Evolutionary conservation across 2,888 invertebrate species (phyloP), one percentile per base, ranked within the genome.

Genomic region (Anagyrus pseudococci): DNA sequence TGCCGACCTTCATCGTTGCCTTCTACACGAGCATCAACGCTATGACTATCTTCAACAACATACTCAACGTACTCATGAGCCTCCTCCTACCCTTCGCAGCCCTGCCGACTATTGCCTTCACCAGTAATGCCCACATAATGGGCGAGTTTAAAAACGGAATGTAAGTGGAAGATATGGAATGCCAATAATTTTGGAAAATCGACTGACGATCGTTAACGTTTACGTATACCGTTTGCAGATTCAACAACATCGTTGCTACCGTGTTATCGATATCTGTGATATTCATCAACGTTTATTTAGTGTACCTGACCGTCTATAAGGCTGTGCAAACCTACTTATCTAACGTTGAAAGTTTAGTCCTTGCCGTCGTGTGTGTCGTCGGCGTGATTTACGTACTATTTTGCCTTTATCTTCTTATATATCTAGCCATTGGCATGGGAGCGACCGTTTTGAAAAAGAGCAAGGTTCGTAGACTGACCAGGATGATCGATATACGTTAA

Each of bases 81-180:
- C 82, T 94, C 23, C 93, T 93, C 78, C 82, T 95, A 68, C 95
- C 95, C 1, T 95, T 95, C 77, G 94, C 94, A 1, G 87, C 91
- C 2, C 84, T 95, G 64, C 94, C 94, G 8, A 89, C 92, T 1
- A 88, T 95, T 59, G 93, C 94, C 0, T 94, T 95, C 76, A 94
- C 94, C 1, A 91, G 92, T 58, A 89, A 89, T 70, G 78, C 82
- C 4, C 82, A 86, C 49, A 88, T 95, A 49, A 95, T 95, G 94
- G 91, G 91, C 29, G 89, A 91, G 71, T 94, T 94, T 79, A 87
- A 85, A 33, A 94, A 92, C 81, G 91, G 92, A 82, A 71, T 87
- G 91, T 91, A 82, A 83, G 87, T 84, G 6, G 6, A 26, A 6
- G 22, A 3, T 13, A 15, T 40, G 2, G 17, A 15, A 44, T 26